These are phyloP conservation scores for Rotaria macrura DNA, from an alignment of 2,888 invertebrate genomes.

Conservation along the genomic window DNA sequence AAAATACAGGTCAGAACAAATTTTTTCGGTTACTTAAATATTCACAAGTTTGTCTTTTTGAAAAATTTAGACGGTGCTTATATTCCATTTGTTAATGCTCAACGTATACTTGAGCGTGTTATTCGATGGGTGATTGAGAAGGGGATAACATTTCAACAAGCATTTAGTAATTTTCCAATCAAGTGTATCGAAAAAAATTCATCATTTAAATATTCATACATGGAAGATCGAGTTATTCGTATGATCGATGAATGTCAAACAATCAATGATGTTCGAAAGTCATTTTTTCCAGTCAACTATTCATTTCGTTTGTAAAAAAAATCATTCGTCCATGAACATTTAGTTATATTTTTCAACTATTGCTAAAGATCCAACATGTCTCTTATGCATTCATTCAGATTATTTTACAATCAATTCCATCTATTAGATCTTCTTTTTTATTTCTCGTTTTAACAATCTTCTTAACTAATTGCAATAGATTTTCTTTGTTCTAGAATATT, in stretches of 20 bases:
- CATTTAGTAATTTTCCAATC: background rate
- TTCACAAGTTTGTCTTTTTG: background rate
- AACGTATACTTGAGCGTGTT: background rate
- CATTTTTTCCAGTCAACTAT: background rate
- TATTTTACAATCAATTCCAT: too few species aligned
- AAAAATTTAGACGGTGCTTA: background rate
- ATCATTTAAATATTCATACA: background rate
- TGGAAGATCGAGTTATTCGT: background rate
- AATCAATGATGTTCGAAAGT: background rate
- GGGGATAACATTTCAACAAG: background rate
- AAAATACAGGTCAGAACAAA: background rate
- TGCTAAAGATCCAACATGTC: too few species aligned
- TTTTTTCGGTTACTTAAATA: too few species aligned
- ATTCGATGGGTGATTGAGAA: background rate
- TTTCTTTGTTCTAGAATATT: too few species aligned
- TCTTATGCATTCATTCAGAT: too few species aligned
- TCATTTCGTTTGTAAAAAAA: background rate
- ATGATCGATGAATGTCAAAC: background rate
- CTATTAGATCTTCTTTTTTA: too few species aligned
- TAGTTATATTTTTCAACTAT: too few species aligned
- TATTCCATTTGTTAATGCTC: background rate
- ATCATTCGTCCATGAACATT: too few species aligned
- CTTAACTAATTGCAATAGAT: too few species aligned
- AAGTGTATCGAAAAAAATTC: background rate
- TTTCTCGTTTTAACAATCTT: too few species aligned